phyloP scores from a whole-genome alignment of 2,888 invertebrate genomes.

The Eilema caniola region DNA sequence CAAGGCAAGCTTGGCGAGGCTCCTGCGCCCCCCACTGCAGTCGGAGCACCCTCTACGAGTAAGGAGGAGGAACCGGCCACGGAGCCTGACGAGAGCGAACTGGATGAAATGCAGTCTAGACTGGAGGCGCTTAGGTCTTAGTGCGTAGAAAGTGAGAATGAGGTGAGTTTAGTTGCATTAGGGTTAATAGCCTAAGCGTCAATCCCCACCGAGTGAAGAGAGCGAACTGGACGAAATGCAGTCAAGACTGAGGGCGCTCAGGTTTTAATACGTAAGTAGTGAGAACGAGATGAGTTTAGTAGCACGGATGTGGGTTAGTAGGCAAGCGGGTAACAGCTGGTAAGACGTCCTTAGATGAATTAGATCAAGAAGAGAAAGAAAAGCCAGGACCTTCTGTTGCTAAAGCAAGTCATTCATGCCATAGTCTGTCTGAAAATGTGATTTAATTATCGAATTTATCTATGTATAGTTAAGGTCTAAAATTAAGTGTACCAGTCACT shows the following conservation, averaged over 20 bases:
- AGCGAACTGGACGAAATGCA: conserved; percentile 97
- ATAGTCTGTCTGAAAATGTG: no score
- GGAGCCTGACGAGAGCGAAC: conserved; percentile 92
- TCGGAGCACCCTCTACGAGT: conserved; percentile 83
- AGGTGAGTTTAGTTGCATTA: conserved; percentile 25
- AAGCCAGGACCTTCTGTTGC: no score
- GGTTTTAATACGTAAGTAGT: conserved; percentile 89
- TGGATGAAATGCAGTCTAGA: conserved; percentile 97
- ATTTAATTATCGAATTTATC: no score
- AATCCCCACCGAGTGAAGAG: conserved; percentile 89
- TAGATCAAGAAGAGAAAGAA: no score
- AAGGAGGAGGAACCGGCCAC: conserved; percentile 83
- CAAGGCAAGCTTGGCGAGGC: conserved; percentile 97
- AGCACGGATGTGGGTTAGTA: no score
- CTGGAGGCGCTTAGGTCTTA: conserved; percentile 96
- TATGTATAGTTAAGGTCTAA: no score
- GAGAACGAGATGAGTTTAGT: conserved; percentile 18
- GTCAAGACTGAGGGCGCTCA: conserved; percentile 93
- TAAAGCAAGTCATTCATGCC: no score
- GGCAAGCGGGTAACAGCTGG: no score
- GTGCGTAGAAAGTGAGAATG: conserved; percentile 33
- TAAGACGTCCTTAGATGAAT: no score
- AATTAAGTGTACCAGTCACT: no score
- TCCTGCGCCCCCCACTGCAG: conserved; percentile 91
- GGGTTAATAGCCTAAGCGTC: no score